Evolutionary conservation across 1,140 invertebrate genomes (phyloP).

Genomic region (Chironomus striatipennis): DNA sequence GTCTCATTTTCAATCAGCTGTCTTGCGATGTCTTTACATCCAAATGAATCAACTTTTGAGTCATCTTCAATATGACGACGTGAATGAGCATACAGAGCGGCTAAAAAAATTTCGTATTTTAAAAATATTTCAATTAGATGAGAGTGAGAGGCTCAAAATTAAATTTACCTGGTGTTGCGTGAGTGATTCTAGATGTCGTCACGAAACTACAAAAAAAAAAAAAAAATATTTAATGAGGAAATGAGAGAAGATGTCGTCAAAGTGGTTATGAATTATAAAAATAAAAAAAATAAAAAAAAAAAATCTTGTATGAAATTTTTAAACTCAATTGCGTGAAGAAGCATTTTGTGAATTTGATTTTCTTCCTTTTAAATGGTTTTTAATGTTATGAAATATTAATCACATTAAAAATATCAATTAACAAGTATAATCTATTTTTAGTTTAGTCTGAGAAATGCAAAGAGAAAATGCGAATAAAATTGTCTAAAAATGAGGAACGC

Average conservation of each 20-base stretch:
- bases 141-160: slow-evolving; percentile 45
- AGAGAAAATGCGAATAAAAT: neutral
- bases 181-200: slow-evolving; percentile 69
- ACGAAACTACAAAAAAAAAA: slow-evolving; percentile 28
- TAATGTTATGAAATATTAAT: too few species aligned
- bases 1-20: slow-evolving; percentile 57
- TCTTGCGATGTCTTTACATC: slow-evolving; percentile 47
- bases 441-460: too few species aligned
- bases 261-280: neutral
- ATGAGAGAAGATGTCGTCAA: neutral
- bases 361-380: too few species aligned
- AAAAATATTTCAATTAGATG: slow-evolving; percentile 37
- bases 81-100: slow-evolving; percentile 58
- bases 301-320: neutral
- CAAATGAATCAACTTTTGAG: slow-evolving; percentile 39
- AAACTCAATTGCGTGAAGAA: too few species aligned
- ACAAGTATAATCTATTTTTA: too few species aligned
- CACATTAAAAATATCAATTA: too few species aligned
- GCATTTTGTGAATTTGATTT: too few species aligned
- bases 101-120: slow-evolving; percentile 30
- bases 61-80: slow-evolving; percentile 63
- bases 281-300: neutral
- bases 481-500: neutral
- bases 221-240: neutral
- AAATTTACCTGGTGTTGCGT: slow-evolving; percentile 64